Base-by-base conservation (phyloP, 2,797 vertebrate genomes). In the Sebastolobus alascanus region DNA sequence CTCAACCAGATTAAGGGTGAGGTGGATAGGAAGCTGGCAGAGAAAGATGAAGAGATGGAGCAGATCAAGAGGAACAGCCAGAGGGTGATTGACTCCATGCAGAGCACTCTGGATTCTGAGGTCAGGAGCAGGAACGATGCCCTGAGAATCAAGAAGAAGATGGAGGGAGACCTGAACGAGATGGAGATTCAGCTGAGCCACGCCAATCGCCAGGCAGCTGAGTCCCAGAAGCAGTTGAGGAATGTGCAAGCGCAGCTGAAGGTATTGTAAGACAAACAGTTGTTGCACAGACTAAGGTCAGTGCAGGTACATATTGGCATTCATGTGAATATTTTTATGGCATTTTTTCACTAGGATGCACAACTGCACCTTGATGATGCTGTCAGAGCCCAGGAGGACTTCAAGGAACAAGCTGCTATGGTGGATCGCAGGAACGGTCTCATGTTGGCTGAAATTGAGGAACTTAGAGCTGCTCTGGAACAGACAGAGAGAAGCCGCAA, bases 11-110 rank as follows among this genome's bases (percentile, higher is more conserved):
- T 97, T 38, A 98, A 97, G 82, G 94, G 96, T 69, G 97, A 97
- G 70, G 84, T 97, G 58, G 97, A 98, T 77, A 96, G 95, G 87
- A 97, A 96, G 86, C 87, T 95, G 50, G 92, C 95, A 8, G 97
- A 98, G 90, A 98, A 97, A 87, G 97, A 97, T 37, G 96, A 98
- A 80, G 97, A 98, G 92, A 96, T 97, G 1, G 96, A 97, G n/a
- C 97, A 97, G 90, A 91, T 97, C 54, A 97, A 97, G 92, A 96
- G 96, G 75, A 97, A 97, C 87, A 95, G 95, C 87, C 97, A 97
- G 92, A 93, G 95, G 43, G 88, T 95, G 0, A 85, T 80, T 27
- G 97, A 97, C 27, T 94, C 97, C 61, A 94, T 96, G 94, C 97
- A 97, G 90, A 96, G 93, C 69, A 90, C 85, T 11, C 85, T 98